phyloP scores from a whole-genome alignment of 2,797 vertebrate species.

The Enteromius paludinosus region DNA sequence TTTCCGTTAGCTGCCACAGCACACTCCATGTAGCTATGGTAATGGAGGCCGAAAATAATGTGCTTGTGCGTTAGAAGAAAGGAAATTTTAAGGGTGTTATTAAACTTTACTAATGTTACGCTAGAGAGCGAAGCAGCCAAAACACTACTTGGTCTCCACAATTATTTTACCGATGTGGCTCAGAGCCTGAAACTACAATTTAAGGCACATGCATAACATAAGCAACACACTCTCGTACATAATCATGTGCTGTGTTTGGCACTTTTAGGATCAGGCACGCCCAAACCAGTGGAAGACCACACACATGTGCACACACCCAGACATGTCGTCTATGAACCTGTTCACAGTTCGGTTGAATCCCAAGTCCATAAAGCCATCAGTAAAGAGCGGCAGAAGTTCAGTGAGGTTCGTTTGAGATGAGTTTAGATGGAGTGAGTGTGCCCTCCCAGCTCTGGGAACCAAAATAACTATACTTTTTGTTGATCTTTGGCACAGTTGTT shows the following conservation, averaged over 20 bases:
- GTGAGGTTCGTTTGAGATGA: background rate
- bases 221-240: slow-evolving; percentile 40
- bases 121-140: slow-evolving; percentile 26
- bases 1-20: slow-evolving; percentile 11
- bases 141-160: slow-evolving; percentile 20
- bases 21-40: slow-evolving; percentile 2
- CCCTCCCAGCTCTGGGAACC: background rate
- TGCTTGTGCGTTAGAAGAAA: slow-evolving; percentile 35
- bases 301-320: slow-evolving; percentile 39
- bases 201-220: slow-evolving; percentile 22
- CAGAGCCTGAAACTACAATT: slow-evolving; percentile 42
- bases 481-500: slow-evolving; percentile 12
- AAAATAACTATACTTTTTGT: background rate
- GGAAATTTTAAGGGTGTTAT: slow-evolving; percentile 53
- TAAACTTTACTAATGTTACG: slow-evolving; percentile 54
- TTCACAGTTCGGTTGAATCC: slow-evolving; percentile 30
- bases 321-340: slow-evolving; percentile 39
- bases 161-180: slow-evolving; percentile 44
- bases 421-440: background rate
- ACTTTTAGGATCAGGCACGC: slow-evolving; percentile 32
- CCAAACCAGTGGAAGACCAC: slow-evolving; percentile 50
- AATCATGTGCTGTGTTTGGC: slow-evolving; percentile 47
- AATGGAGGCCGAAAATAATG: slow-evolving; percentile 48
- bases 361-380: background rate
- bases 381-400: background rate